phyloP scores from a whole-genome alignment of 2,113 vertebrate species.

The Zapornia atra region DNA sequence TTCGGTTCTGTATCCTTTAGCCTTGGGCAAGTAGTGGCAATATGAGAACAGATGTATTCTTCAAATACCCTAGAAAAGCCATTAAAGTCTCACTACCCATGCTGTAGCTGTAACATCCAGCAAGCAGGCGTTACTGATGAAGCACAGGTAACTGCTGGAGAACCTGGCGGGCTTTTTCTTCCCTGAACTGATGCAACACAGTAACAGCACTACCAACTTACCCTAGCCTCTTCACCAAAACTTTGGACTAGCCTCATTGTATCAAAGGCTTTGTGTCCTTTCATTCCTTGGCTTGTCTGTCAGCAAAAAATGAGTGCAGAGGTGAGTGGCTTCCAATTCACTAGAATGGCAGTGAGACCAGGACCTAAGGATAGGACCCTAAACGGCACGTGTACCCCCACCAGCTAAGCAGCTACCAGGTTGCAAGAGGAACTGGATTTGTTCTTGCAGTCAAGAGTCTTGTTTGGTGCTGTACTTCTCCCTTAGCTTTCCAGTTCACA shows the following conservation, averaged over 20 bases:
- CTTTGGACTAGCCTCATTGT: neutral
- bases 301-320: neutral
- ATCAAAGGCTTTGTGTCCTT: neutral
- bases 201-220: neutral
- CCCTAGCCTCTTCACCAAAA: neutral
- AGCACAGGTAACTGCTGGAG: neutral
- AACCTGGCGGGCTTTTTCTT: neutral
- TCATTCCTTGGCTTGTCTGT: neutral
- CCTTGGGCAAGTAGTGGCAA: neutral
- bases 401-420: neutral
- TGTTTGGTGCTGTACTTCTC: neutral
- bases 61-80: neutral
- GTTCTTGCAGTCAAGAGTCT: neutral
- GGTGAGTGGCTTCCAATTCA: neutral
- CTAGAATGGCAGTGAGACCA: neutral
- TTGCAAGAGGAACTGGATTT: neutral
- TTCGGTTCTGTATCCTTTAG: neutral
- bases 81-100: neutral
- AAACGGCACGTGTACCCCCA: too few relatives aligned
- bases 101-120: neutral
- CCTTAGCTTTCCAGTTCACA: neutral
- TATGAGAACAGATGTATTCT: neutral
- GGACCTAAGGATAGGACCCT: neutral
- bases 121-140: neutral
- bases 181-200: neutral